A percentile compares a stretch with the other conserved stretches of the same genome.
phyloP scores from a whole-genome alignment of 2,113 vertebrate genomes.

The Hoplias malabaricus region DNA sequence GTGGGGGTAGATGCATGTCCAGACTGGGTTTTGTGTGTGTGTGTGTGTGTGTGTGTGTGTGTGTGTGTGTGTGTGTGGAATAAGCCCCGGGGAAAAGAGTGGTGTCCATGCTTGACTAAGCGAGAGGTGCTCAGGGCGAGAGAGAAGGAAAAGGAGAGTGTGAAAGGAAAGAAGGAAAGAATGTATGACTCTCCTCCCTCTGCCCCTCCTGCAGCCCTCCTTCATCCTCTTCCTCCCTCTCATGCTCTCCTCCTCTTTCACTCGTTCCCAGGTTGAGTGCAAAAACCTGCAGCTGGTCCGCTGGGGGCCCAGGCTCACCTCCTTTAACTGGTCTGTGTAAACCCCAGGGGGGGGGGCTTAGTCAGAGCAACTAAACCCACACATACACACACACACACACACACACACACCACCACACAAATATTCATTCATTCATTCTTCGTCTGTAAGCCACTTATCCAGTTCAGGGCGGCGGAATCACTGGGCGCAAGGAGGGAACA shows the following conservation, averaged over 20 bases:
- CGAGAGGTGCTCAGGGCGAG: conserved; percentile 36
- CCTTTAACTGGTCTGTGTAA: background rate
- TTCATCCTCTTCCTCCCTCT: background rate
- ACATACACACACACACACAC: background rate
- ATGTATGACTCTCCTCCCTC: background rate
- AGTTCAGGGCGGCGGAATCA: too few species aligned
- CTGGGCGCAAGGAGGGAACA: too few species aligned
- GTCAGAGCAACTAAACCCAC: background rate
- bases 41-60: conserved; percentile 6
- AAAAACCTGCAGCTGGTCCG: background rate
- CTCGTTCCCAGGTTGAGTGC: background rate
- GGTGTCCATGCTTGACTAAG: conserved; percentile 41
- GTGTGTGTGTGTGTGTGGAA: conserved; percentile 1
- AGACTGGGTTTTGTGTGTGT: background rate
- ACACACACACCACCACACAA: conserved; percentile 8
- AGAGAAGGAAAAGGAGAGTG: conserved; percentile 22
- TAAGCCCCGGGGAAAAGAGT: conserved; percentile 11
- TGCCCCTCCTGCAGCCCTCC: background rate
- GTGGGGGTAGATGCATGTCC: background rate
- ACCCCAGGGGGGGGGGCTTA: background rate
- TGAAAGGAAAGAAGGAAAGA: conserved; percentile 7
- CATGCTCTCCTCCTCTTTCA: background rate
- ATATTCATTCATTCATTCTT: background rate
- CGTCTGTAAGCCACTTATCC: background rate
- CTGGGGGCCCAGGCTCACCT: background rate